Evolutionary conservation across 2,113 vertebrate species (phyloP).

Genomic region (Coptodon bakossiorum): DNA sequence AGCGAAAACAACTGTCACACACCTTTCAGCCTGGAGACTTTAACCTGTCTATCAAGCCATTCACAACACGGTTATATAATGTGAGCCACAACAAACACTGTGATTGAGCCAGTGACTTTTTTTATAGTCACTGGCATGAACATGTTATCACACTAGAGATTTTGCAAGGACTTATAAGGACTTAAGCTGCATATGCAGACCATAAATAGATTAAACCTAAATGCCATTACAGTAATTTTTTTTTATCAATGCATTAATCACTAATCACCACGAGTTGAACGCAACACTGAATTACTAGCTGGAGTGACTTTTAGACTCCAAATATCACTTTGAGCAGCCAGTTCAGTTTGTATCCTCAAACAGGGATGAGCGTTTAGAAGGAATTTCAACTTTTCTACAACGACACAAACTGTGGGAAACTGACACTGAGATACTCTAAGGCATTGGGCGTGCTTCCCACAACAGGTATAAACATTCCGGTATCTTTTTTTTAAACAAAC

Average conservation of each 20-base stretch:
- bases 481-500: not conserved
- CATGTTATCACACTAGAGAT: not conserved
- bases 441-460: not conserved
- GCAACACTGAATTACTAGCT: not conserved
- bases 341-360: constrained; percentile 36
- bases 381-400: not conserved
- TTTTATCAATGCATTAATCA: not conserved
- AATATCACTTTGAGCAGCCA: not conserved
- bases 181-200: not conserved
- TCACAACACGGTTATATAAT: constrained; percentile 13
- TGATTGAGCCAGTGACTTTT: not conserved
- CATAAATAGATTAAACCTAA: not conserved
- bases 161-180: not conserved
- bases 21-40: not conserved
- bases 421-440: not conserved
- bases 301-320: constrained; percentile 1
- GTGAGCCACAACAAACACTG: not conserved
- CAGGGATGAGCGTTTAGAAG: not conserved
- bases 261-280: not conserved
- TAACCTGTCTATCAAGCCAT: not conserved
- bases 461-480: not conserved
- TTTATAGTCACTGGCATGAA: not conserved
- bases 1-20: not conserved
- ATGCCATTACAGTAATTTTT: not conserved
- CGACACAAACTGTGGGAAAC: not conserved